phyloP scores from a whole-genome alignment of 2,888 invertebrate genomes.

The Philereme vetulata region DNA sequence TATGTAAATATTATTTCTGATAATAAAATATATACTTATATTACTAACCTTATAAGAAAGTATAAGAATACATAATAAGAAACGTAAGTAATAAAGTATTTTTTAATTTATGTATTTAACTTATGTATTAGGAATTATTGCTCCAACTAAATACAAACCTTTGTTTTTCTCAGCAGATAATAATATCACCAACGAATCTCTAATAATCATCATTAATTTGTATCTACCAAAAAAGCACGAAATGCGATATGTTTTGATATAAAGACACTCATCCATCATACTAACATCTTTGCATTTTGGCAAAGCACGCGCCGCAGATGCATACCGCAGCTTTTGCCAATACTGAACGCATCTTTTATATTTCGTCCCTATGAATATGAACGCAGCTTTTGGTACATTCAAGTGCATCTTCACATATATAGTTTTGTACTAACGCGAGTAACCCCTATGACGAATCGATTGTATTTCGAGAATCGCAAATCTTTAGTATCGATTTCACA shows the following conservation, averaged over 20 bases:
- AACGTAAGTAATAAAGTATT: too few species aligned
- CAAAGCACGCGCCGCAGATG: constrained; percentile 70
- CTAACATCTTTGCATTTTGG: constrained; percentile 59
- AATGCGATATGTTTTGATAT: constrained; percentile 20
- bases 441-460: constrained; percentile 17
- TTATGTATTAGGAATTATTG: too few species aligned
- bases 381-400: constrained; percentile 7
- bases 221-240: constrained; percentile 1
- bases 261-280: constrained; percentile 53
- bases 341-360: constrained; percentile 16
- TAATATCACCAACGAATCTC: too few species aligned
- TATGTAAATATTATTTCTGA: too few species aligned
- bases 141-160: too few species aligned
- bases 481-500: constrained; percentile 46
- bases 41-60: too few species aligned
- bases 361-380: neutral
- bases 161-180: too few species aligned
- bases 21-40: too few species aligned
- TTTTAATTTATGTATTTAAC: too few species aligned
- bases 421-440: constrained; percentile 11
- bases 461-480: constrained; percentile 44
- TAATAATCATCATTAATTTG: neutral
- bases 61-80: too few species aligned
- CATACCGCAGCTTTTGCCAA: constrained; percentile 48
- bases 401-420: constrained; percentile 23